Evolutionary conservation across 1,140 invertebrate genomes (phyloP), one percentile per base, ranked within the genome.

Genomic region (Lethrus apterus): DNA sequence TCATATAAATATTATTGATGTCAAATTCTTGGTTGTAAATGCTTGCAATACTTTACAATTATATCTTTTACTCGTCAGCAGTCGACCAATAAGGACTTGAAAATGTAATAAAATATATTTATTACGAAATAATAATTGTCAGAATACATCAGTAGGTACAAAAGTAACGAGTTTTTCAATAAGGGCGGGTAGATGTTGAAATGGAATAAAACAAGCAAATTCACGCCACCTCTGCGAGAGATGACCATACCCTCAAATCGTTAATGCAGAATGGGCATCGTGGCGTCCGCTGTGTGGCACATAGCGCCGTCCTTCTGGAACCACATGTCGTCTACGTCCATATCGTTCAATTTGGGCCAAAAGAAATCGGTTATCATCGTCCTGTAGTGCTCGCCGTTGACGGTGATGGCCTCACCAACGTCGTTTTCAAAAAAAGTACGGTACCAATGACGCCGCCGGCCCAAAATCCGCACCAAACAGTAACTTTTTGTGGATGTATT

Each of bases 291-390:
- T 35, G 49, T 54, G 18, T 50, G 53, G 31, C 47, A 51, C 11
- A 47, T 51, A 35, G 44, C 50, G 26, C 51, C 46, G 33, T 58
- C 54, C 23, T 60, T 51, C 44, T 60, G 54, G 46, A 60, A 58
- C 56, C 50, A 56, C 21, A 51, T 31, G 11, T 55, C 21, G n/a
- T 48, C 19, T 11, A 50, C 23, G 29, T 59, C 21, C 50, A 55
- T 48, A 41, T 54, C 35, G 35, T 60, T 31, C 18, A 54, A 31
- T 56, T 52, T 21, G 14, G 47, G 45, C 17, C 21, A 50, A 42
- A 54, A 56, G 26, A 36, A 51, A 30, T 48, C 29, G 41, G 20
- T 52, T n/a, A 55, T 40, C 50, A 55, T 52, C 24, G 19, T 15
- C 11, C 49, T 15, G 21, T 54, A 54, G 24, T 41, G 40, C 17